These are phyloP conservation scores for Catocala fraxini DNA, from an alignment of 2,888 invertebrate species.

Conservation along the genomic window DNA sequence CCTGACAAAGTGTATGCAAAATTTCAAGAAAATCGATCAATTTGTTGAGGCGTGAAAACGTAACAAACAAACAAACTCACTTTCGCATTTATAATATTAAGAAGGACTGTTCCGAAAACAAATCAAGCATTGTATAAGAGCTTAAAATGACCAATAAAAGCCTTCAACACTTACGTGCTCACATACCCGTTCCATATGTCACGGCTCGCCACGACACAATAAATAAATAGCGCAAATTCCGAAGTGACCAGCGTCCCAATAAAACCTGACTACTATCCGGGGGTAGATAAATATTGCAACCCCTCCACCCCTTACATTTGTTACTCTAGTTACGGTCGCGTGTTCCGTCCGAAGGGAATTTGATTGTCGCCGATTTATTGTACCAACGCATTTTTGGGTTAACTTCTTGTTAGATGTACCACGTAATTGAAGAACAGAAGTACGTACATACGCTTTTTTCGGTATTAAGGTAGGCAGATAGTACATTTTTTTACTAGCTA, in stretches of 20 bases:
- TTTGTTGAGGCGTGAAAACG: too few species aligned
- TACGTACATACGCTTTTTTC: too few species aligned
- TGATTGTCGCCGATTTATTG: constrained; percentile 49
- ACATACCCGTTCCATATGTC: constrained; percentile 75
- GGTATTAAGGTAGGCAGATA: too few species aligned
- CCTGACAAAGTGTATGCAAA: too few species aligned
- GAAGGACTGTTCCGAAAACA: neutral
- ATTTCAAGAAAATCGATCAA: too few species aligned
- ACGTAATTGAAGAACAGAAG: too few species aligned
- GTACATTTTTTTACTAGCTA: too few species aligned
- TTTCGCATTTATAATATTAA: too few species aligned
- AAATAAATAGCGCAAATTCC: constrained; percentile 86
- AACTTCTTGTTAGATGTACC: constrained; percentile 7
- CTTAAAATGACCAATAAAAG: constrained; percentile 9
- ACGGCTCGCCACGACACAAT: constrained; percentile 77
- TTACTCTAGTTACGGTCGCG: constrained; percentile 52
- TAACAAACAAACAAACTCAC: too few species aligned
- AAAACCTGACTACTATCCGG: constrained; percentile 75
- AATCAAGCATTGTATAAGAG: neutral
- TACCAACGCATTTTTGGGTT: constrained; percentile 14
- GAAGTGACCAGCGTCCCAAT: constrained; percentile 85
- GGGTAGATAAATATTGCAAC: constrained; percentile 77
- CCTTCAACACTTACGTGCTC: constrained; percentile 58
- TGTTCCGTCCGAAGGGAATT: constrained; percentile 54
- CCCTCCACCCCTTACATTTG: constrained; percentile 55